These are phyloP conservation scores for Philaenus spumarius DNA, from an alignment of 1,140 invertebrate genomes.

Conservation along the genomic window DNA sequence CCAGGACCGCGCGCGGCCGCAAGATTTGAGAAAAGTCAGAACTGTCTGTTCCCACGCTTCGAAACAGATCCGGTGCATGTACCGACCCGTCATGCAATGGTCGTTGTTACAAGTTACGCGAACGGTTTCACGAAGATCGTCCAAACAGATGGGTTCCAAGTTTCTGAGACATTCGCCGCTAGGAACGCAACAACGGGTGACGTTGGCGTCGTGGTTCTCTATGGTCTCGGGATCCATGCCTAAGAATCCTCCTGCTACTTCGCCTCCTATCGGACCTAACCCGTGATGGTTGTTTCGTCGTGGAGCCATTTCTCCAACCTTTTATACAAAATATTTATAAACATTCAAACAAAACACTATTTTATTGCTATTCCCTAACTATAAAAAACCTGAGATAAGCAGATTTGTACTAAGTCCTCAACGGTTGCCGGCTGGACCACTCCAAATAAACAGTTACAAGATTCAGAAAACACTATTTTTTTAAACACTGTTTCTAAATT, in stretches of 20 bases:
- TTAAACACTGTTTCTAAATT: constrained; percentile 6
- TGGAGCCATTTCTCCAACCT: constrained; percentile 16
- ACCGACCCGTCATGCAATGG: constrained; percentile 73
- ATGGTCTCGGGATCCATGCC: constrained; percentile 2
- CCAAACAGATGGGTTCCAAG: constrained; percentile 53
- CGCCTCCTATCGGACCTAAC: constrained; percentile 8
- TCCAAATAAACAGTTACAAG: background rate
- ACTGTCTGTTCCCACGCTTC: constrained; percentile 86
- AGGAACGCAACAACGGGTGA: constrained; percentile 72
- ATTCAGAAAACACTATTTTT: constrained; percentile 8
- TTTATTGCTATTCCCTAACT: background rate
- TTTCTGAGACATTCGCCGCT: constrained; percentile 56
- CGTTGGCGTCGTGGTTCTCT: constrained; percentile 35
- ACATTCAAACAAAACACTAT: background rate
- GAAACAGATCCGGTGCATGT: constrained; percentile 95
- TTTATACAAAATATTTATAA: background rate
- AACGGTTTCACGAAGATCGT: constrained; percentile 71
- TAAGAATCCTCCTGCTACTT: background rate
- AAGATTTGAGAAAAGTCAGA: constrained; percentile 79
- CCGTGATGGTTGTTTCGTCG: constrained; percentile 12
- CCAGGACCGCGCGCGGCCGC: constrained; percentile 86
- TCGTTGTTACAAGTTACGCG: constrained; percentile 95
- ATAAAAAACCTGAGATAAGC: background rate
- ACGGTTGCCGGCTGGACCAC: background rate
- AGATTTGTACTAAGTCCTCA: constrained; percentile 15